Evolutionary conservation across 1,140 invertebrate genomes (phyloP).

Genomic region (Neuroterus valhalla): DNA sequence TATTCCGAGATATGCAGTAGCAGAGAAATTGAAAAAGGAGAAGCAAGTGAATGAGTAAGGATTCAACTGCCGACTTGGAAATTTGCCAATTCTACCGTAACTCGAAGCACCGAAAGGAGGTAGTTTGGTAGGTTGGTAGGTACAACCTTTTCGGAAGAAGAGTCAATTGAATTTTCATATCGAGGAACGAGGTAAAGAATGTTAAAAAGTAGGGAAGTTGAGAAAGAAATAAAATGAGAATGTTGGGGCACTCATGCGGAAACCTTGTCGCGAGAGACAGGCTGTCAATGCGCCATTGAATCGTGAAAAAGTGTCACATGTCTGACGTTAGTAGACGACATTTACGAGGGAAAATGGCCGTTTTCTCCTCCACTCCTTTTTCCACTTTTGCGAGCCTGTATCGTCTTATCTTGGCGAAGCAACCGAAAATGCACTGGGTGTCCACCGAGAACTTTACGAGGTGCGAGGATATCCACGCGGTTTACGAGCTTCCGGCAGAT

Average conservation of each 20-base stretch:
- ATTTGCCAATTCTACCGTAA: slow-evolving; percentile 48
- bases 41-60: neutral
- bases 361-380: slow-evolving; percentile 34
- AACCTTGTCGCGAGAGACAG: neutral
- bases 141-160: slow-evolving; percentile 45
- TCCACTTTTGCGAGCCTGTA: slow-evolving; percentile 11
- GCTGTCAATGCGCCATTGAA: neutral
- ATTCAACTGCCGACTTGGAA: slow-evolving; percentile 50
- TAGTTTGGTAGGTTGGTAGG: slow-evolving; percentile 21
- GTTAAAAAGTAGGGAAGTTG: slow-evolving; percentile 30
- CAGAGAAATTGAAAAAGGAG: neutral
- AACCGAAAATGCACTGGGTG: slow-evolving; percentile 41
- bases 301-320: slow-evolving; percentile 37
- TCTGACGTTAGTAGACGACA: slow-evolving; percentile 15
- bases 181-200: slow-evolving; percentile 41
- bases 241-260: neutral
- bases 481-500: slow-evolving; percentile 49
- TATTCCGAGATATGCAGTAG: neutral
- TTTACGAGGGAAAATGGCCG: slow-evolving; percentile 42
- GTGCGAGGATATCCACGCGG: slow-evolving; percentile 51
- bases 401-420: slow-evolving; percentile 33
- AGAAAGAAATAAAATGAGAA: neutral
- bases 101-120: slow-evolving; percentile 27
- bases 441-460: slow-evolving; percentile 46
- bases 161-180: slow-evolving; percentile 60